Evolutionary conservation across 2,888 invertebrate species (phyloP).

Genomic region (Macaria notata): DNA sequence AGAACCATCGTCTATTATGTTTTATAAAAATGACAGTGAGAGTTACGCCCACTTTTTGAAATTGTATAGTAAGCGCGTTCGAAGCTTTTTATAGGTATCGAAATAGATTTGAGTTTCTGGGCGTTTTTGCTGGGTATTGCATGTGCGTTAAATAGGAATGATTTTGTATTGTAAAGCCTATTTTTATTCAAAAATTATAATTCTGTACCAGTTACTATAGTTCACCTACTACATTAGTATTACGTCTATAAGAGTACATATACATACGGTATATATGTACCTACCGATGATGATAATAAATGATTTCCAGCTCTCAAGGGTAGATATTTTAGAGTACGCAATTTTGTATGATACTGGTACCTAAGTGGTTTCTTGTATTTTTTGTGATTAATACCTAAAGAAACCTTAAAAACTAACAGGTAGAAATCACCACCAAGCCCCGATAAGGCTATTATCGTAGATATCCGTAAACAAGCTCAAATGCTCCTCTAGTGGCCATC

Average conservation of each 20-base stretch:
- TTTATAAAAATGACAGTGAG: conserved; percentile 70
- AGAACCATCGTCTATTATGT: conserved; percentile 64
- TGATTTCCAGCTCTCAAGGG: too few species aligned
- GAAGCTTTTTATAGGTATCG: conserved; percentile 78
- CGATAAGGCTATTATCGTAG: conserved; percentile 51
- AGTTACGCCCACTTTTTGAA: conserved; percentile 79
- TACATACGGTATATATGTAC: too few species aligned
- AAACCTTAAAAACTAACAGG: conserved; percentile 13
- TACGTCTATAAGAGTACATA: too few species aligned
- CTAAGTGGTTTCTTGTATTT: too few species aligned
- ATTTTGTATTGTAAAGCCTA: background rate
- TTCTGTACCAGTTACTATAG: too few species aligned
- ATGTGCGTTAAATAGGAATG: conserved; percentile 14
- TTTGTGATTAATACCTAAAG: too few species aligned
- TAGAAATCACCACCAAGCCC: conserved; percentile 33
- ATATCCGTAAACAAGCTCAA: conserved; percentile 62
- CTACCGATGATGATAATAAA: too few species aligned
- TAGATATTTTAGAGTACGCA: too few species aligned
- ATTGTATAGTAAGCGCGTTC: conserved; percentile 64
- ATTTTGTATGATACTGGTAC: too few species aligned
- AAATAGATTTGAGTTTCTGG: conserved; percentile 59
- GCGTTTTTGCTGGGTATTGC: conserved; percentile 32
- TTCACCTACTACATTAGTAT: too few species aligned
- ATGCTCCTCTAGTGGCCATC: conserved; percentile 70
- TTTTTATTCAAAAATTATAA: background rate